Conservation (phyloP, 2,113 vertebrate genomes). For the Spermophilus dauricus region DNA sequence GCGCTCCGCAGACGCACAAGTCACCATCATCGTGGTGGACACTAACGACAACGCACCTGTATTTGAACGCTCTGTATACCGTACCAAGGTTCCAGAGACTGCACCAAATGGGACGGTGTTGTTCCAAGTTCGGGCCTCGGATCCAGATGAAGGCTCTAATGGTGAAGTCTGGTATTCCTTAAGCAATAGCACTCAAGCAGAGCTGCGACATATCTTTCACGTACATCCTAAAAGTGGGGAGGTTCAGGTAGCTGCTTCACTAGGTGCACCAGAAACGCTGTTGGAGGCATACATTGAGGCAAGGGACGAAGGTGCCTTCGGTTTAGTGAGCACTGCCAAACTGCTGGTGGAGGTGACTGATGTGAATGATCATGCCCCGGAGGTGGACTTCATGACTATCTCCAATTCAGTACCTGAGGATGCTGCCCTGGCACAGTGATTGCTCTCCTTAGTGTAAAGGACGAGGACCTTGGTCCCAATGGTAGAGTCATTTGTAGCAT, state of each 20-base stretch:
- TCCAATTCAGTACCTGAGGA: slow-evolving; percentile 90
- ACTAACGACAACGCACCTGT: slow-evolving; percentile 93
- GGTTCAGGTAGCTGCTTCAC: slow-evolving; percentile 85
- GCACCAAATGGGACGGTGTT: slow-evolving; percentile 87
- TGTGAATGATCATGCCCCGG: slow-evolving; percentile 92
- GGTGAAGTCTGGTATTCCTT: slow-evolving; percentile 89
- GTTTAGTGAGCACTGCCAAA: slow-evolving; percentile 92
- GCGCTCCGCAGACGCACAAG: slow-evolving; percentile 81
- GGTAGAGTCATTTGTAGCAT: slow-evolving; percentile 88
- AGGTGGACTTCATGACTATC: slow-evolving; percentile 90
- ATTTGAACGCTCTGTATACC: slow-evolving; percentile 88
- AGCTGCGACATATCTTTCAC: slow-evolving; percentile 86
- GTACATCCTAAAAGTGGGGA: slow-evolving; percentile 89
- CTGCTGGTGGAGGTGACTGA: slow-evolving; percentile 92
- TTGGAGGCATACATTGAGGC: slow-evolving; percentile 95
- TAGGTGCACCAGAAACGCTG: slow-evolving; percentile 87
- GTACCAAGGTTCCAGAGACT: slow-evolving; percentile 87
- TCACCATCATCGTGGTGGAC: slow-evolving; percentile 90
- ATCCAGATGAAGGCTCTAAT: slow-evolving; percentile 90
- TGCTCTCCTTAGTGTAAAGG: slow-evolving; percentile 90
- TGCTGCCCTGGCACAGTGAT: slow-evolving; percentile 88
- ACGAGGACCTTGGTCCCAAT: slow-evolving; percentile 92
- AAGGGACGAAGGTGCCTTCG: slow-evolving; percentile 92
- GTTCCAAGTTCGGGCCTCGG: slow-evolving; percentile 86
- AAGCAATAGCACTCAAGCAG: slow-evolving; percentile 88